Evolutionary conservation across 2,113 vertebrate genomes (phyloP).

Genomic region (Neogobius melanostomus): DNA sequence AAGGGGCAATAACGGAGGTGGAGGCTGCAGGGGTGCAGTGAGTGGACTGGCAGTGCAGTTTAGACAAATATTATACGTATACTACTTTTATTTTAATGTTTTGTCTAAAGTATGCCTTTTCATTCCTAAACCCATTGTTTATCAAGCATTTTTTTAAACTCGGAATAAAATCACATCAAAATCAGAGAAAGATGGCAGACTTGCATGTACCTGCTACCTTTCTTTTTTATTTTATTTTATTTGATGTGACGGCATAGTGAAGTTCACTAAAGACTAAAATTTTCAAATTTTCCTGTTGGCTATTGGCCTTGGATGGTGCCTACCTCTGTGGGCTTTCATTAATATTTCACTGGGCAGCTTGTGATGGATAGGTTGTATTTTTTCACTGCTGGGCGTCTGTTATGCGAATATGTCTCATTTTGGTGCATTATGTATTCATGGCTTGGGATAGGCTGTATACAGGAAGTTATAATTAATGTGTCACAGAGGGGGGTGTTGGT

Average conservation of each 20-base stretch:
- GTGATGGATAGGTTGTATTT: conserved; percentile 97
- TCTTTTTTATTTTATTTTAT: conserved; percentile 26
- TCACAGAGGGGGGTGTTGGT: conserved; percentile 90
- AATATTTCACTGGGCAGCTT: conserved; percentile 88
- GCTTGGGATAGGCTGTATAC: conserved; percentile 92
- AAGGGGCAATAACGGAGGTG: conserved; percentile 71
- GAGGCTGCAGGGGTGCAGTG: conserved; percentile 20
- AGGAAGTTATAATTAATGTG: conserved; percentile 98
- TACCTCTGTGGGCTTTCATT: conserved; percentile 84
- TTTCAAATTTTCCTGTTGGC: conserved; percentile 48
- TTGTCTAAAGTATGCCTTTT: too few relatives aligned
- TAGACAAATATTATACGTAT: conserved; percentile 17
- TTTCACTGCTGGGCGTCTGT: conserved; percentile 92
- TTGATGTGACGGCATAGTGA: conserved; percentile 19
- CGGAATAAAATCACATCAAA: too few relatives aligned
- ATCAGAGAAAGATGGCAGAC: too few relatives aligned
- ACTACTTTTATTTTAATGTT: neutral
- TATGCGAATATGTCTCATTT: conserved; percentile 98
- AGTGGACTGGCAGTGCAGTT: conserved; percentile 21
- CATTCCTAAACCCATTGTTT: too few relatives aligned
- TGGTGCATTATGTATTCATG: conserved; percentile 99
- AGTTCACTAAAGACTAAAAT: conserved; percentile 40
- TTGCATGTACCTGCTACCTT: conserved; percentile 6
- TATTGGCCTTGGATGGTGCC: conserved; percentile 43
- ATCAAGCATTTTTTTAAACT: too few relatives aligned